These are phyloP conservation scores for Monopis laevigella DNA, from an alignment of 2,888 invertebrate genomes.

Conservation along the genomic window DNA sequence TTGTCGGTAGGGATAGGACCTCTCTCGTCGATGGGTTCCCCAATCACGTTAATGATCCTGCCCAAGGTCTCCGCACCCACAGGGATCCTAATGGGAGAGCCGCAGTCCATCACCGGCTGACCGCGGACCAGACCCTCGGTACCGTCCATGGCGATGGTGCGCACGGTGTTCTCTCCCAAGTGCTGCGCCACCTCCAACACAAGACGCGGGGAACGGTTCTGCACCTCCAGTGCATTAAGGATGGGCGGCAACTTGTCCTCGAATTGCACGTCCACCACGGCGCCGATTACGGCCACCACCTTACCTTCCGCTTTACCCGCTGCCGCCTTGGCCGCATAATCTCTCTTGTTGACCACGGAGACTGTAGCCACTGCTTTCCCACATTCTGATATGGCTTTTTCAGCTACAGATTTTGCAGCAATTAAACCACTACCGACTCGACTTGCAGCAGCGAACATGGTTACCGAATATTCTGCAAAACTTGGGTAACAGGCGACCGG, in stretches of 20 bases:
- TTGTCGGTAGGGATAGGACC: constrained; percentile 85
- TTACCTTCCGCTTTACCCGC: constrained; percentile 65
- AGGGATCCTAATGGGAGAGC: constrained; percentile 90
- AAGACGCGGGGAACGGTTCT: constrained; percentile 80
- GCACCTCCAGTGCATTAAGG: constrained; percentile 94
- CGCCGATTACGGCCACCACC: constrained; percentile 96
- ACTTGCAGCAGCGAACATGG: constrained; percentile 70
- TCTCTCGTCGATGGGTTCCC: constrained; percentile 88
- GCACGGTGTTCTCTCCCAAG: constrained; percentile 89
- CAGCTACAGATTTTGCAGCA: constrained; percentile 65
- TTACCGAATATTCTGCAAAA: constrained; percentile 34
- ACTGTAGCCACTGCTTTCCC: constrained; percentile 58
- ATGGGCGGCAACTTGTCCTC: constrained; percentile 92
- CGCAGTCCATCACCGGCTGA: constrained; percentile 82
- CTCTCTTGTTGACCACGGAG: constrained; percentile 42
- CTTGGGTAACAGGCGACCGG: constrained; percentile 34
- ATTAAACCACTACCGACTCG: constrained; percentile 69
- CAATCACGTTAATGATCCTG: constrained; percentile 94
- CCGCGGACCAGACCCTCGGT: constrained; percentile 93
- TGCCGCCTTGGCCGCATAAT: constrained; percentile 38
- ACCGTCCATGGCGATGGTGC: constrained; percentile 94
- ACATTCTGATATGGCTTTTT: constrained; percentile 68
- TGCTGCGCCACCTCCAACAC: constrained; percentile 93
- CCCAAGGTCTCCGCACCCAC: constrained; percentile 92
- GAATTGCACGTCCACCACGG: constrained; percentile 97